Evolutionary conservation across 2,113 vertebrate genomes (phyloP).

Genomic region (Panurus biarmicus): DNA sequence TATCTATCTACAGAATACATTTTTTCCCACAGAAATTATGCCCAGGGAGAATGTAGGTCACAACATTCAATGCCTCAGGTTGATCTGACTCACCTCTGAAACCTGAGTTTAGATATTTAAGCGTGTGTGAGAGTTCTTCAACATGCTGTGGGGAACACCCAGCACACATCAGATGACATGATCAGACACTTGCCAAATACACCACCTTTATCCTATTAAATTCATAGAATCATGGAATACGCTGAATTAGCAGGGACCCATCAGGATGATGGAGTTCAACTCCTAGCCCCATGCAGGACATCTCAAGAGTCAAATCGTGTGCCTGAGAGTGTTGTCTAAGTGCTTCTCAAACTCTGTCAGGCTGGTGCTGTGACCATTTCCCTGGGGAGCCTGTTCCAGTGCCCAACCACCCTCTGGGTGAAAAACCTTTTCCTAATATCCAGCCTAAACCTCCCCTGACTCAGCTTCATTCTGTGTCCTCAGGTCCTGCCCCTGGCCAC

Average conservation of each 20-base stretch:
- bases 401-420: background rate
- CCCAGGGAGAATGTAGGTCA: background rate
- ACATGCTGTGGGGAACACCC: background rate
- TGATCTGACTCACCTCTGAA: background rate
- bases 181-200: background rate
- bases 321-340: background rate
- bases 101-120: background rate
- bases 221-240: background rate
- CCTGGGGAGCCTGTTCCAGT: background rate
- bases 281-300: background rate
- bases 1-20: background rate
- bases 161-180: background rate
- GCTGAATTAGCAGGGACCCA: background rate
- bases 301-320: background rate
- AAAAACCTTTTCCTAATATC: background rate
- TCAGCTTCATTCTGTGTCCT: background rate
- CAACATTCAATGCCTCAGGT: background rate
- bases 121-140: background rate
- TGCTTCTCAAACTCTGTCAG: background rate
- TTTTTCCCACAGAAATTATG: background rate
- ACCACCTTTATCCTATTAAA: background rate
- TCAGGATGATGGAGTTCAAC: background rate
- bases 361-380: background rate
- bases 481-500: fast-evolving
- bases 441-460: background rate